phyloP scores from a whole-genome alignment of 2,888 invertebrate species.

The Drosophila aldrichi region DNA sequence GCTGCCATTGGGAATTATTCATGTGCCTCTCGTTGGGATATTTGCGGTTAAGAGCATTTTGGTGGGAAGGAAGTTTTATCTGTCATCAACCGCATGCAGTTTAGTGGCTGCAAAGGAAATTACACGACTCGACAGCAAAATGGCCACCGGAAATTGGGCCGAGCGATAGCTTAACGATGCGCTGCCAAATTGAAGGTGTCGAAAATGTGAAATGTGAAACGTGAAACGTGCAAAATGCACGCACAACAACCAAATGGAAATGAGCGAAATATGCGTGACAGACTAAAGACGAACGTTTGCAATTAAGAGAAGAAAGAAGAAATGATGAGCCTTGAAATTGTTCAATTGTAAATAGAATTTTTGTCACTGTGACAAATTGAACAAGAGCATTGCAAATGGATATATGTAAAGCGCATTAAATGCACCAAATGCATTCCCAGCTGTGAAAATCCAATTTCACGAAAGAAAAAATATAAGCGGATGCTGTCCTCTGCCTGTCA shows the following conservation, averaged over 20 bases:
- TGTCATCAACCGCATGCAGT: conserved; percentile 77
- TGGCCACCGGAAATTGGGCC: conserved; percentile 53
- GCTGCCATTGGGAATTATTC: conserved; percentile 68
- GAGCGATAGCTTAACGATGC: conserved; percentile 7
- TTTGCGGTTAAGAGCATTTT: conserved; percentile 49
- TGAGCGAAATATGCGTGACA: conserved; percentile 7
- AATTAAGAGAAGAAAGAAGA: conserved; percentile 20
- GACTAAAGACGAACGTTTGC: conserved; percentile 1
- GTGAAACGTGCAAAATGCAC: conserved; percentile 8
- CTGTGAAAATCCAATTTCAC: conserved; percentile 78
- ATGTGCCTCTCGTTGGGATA: conserved; percentile 47
- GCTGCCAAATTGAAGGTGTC: conserved; percentile 47
- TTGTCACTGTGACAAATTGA: conserved; percentile 36
- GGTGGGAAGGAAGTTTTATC: conserved; percentile 53
- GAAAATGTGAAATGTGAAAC: conserved; percentile 10
- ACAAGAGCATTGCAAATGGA: conserved; percentile 30
- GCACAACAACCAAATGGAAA: conserved; percentile 11
- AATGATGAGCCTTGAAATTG: conserved; percentile 75
- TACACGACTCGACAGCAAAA: conserved; percentile 57
- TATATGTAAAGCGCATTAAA: conserved; percentile 67
- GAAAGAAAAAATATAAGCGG: conserved; percentile 62
- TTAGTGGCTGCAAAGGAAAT: conserved; percentile 76
- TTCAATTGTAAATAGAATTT: conserved; percentile 24
- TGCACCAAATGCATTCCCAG: conserved; percentile 55
- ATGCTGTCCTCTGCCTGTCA: conserved; percentile 59